Evolutionary conservation across 2,797 vertebrate species (phyloP).

Genomic region (Acrossocheilus fasciatus): DNA sequence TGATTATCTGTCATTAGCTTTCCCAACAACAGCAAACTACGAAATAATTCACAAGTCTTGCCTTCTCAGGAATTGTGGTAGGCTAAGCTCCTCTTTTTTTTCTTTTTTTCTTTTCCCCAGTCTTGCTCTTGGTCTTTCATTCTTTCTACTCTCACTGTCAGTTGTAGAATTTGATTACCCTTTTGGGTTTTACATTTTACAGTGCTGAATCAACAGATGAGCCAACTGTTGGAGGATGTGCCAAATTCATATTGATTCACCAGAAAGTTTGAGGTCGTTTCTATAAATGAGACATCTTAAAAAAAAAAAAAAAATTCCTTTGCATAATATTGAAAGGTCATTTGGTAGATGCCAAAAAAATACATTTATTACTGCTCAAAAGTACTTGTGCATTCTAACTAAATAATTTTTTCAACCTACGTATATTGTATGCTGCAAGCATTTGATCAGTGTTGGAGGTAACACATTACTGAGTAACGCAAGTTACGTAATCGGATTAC

Average conservation of each 20-base stretch:
- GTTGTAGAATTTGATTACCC: background rate
- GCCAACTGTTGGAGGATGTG: background rate
- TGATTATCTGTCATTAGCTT: background rate
- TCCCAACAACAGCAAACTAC: background rate
- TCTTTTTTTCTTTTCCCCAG: background rate
- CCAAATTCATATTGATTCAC: background rate
- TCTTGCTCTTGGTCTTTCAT: background rate
- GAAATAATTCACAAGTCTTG: background rate
- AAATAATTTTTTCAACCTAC: background rate
- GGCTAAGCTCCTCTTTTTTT: no score
- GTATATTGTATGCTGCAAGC: background rate
- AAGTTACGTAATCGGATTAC: background rate
- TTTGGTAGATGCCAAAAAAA: background rate
- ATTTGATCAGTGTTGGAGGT: background rate
- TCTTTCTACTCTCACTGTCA: background rate
- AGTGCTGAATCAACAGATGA: background rate
- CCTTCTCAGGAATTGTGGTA: background rate
- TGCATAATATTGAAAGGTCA: background rate
- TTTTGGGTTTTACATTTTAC: background rate
- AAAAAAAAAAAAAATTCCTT: background rate
- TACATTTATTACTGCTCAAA: background rate
- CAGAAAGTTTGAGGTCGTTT: background rate
- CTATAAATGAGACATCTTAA: background rate
- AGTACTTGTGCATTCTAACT: background rate
- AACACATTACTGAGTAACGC: background rate